Evolutionary conservation across 2,797 vertebrate genomes (phyloP).

Genomic region (Poecilia picta): DNA sequence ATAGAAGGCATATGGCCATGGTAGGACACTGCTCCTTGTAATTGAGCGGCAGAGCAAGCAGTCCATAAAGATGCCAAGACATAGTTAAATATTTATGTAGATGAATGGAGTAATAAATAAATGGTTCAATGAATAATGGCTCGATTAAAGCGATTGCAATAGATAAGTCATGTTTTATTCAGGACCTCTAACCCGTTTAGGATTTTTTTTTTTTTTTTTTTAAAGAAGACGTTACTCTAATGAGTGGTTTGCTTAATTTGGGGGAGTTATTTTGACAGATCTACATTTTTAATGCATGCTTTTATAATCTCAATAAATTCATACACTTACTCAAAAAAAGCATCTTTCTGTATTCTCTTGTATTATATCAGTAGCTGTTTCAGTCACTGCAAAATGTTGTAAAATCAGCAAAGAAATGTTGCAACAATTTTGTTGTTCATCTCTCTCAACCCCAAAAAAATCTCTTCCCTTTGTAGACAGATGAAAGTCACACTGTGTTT

Average conservation of each 20-base stretch:
- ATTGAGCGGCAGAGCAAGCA: slow-evolving; percentile 84
- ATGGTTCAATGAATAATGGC: slow-evolving; percentile 85
- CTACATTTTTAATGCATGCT: slow-evolving; percentile 19
- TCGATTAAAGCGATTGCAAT: slow-evolving; percentile 79
- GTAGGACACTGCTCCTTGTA: slow-evolving; percentile 81
- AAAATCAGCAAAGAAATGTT: slow-evolving; percentile 43
- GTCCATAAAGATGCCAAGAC: slow-evolving; percentile 88
- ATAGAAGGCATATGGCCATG: slow-evolving; percentile 84
- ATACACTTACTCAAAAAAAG: background rate
- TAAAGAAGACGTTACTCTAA: slow-evolving; percentile 51
- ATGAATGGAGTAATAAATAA: slow-evolving; percentile 87
- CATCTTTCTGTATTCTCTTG: slow-evolving; percentile 19
- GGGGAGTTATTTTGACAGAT: slow-evolving; percentile 38
- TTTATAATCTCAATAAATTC: slow-evolving; percentile 39
- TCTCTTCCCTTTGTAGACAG: slow-evolving; percentile 62
- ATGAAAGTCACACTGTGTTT: slow-evolving; percentile 66
- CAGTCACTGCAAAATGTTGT: slow-evolving; percentile 15
- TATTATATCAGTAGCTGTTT: slow-evolving; percentile 35
- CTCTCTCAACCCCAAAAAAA: slow-evolving; percentile 60
- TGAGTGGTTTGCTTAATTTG: slow-evolving; percentile 64
- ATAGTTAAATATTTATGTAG: slow-evolving; percentile 88
- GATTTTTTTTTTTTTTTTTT: background rate
- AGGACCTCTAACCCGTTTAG: slow-evolving; percentile 62
- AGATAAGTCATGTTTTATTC: slow-evolving; percentile 84
- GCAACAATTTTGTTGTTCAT: slow-evolving; percentile 52